phyloP scores from a whole-genome alignment of 92 coral and sea anemone species.

The Epizoanthus ramosus region DNA sequence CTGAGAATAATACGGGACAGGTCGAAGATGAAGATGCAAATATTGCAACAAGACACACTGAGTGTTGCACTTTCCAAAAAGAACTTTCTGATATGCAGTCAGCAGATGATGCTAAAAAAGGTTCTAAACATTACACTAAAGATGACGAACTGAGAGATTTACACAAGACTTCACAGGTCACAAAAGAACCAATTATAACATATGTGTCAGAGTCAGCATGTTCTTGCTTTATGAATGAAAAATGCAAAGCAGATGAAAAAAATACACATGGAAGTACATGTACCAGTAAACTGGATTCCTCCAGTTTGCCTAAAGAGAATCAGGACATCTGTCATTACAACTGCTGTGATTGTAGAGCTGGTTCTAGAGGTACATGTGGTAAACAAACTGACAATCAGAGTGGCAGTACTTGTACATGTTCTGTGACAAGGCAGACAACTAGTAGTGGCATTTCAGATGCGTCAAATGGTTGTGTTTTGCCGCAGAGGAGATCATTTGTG shows the following conservation, averaged over 20 bases:
- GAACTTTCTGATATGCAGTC: neutral
- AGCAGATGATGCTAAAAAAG: neutral
- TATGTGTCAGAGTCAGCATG: neutral
- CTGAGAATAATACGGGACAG: neutral
- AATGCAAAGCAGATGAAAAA: neutral
- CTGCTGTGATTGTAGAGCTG: neutral
- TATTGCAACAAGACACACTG: no score
- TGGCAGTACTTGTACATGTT: neutral
- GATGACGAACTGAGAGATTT: neutral
- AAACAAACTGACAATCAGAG: neutral
- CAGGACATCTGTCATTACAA: neutral
- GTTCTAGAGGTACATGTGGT: neutral
- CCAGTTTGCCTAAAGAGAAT: neutral
- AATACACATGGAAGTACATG: neutral
- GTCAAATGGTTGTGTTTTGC: neutral
- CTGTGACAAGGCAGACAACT: no score
- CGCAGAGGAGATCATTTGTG: constrained; percentile 43
- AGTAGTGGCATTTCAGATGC: neutral
- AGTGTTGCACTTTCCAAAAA: neutral
- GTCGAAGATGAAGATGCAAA: neutral
- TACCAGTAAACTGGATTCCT: neutral
- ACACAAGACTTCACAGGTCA: neutral
- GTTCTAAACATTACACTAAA: neutral
- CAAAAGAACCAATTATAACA: neutral
- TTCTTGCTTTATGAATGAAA: neutral